Conservation (phyloP, 2,797 vertebrate genomes). For the Neomorphus geoffroyi region DNA sequence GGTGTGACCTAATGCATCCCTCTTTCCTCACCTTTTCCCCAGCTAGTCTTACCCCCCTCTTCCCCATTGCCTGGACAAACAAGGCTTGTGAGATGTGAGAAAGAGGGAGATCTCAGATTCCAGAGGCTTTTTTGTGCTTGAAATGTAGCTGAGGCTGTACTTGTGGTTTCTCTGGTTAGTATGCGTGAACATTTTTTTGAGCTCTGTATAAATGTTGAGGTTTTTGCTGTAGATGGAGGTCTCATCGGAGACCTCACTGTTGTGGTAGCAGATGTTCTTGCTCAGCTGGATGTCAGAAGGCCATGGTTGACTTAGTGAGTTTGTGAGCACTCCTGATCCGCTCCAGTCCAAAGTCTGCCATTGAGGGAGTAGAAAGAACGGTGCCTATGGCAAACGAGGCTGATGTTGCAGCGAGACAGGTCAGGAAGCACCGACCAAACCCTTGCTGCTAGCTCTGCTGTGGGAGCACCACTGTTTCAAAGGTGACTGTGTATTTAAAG, state of each 20-base stretch:
- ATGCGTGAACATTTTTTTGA: rapidly evolving
- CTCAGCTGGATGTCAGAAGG: neutral
- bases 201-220: neutral
- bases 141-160: neutral
- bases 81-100: neutral
- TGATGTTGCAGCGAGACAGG: neutral
- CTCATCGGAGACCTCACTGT: neutral
- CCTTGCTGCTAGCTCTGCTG: neutral
- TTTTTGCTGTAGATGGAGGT: neutral
- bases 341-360: rapidly evolving
- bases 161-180: neutral
- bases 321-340: rapidly evolving
- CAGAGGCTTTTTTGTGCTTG: neutral
- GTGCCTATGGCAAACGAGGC: neutral
- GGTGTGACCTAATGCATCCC: neutral
- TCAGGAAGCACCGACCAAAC: neutral
- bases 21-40: neutral
- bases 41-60: neutral
- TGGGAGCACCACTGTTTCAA: rapidly evolving
- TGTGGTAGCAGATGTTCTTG: neutral
- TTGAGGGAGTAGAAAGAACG: rapidly evolving
- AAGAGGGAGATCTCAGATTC: neutral
- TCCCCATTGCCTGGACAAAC: neutral
- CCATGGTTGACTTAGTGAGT: rapidly evolving
- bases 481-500: neutral